Evolutionary conservation across 2,888 invertebrate genomes (phyloP).

Genomic region (Pogonocherus hispidulus): DNA sequence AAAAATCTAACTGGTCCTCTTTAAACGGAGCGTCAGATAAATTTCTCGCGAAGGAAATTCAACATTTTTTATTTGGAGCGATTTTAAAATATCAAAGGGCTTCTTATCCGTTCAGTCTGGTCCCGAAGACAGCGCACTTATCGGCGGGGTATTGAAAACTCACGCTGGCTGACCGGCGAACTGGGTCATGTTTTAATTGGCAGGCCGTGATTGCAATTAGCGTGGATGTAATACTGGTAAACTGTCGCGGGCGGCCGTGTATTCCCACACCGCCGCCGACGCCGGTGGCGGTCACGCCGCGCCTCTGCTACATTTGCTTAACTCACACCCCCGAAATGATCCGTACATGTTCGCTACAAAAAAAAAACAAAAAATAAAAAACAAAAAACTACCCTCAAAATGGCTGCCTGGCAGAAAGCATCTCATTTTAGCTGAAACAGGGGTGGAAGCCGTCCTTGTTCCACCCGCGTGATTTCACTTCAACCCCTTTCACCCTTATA

Average conservation of each 20-base stretch:
- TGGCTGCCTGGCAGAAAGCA: constrained; percentile 76
- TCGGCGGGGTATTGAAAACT: constrained; percentile 43
- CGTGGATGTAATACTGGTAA: constrained; percentile 62
- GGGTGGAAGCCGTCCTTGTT: constrained; percentile 69
- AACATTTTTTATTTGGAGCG: too few species aligned
- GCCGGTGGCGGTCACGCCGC: constrained; percentile 38
- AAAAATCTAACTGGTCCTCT: too few species aligned
- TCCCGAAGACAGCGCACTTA: constrained; percentile 24
- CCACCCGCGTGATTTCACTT: constrained; percentile 70
- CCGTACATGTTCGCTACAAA: constrained; percentile 68
- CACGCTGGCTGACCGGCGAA: constrained; percentile 45
- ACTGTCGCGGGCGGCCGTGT: constrained; percentile 59
- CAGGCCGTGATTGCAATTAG: constrained; percentile 64
- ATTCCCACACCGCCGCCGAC: constrained; percentile 29
- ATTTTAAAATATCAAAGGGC: too few species aligned
- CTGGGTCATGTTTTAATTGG: constrained; percentile 65
- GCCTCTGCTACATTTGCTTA: constrained; percentile 65
- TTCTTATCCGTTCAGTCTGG: neutral
- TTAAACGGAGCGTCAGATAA: too few species aligned
- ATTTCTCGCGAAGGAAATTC: too few species aligned
- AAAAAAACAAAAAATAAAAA: constrained; percentile 66
- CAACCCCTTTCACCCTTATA: constrained; percentile 70
- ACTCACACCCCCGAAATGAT: constrained; percentile 68
- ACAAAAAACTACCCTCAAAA: constrained; percentile 80
- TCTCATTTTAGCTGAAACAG: constrained; percentile 70